Evolutionary conservation across 2,113 vertebrate species (phyloP).

Genomic region (Cichladusa arquata): DNA sequence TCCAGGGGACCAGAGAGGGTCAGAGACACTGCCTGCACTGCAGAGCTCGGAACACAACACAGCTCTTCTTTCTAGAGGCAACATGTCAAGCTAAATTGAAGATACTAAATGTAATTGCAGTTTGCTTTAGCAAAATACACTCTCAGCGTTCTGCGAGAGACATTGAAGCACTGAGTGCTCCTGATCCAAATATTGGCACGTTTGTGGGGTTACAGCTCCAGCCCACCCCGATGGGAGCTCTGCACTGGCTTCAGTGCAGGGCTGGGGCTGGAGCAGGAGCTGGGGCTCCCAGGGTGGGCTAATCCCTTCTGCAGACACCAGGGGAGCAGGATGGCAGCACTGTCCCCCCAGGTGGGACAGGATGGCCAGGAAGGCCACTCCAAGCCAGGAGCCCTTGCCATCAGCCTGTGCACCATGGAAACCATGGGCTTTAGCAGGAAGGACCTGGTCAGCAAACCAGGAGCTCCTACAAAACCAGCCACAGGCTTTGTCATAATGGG

Average conservation of each 20-base stretch:
- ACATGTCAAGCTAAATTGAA: constrained; percentile 10
- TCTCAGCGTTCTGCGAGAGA: neutral
- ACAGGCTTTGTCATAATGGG: neutral
- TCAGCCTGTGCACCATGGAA: neutral
- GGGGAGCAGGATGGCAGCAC: rapidly evolving
- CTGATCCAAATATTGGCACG: constrained; percentile 1
- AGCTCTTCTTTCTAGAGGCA: neutral
- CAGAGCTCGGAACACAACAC: neutral
- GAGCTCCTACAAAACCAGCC: neutral
- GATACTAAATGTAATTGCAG: constrained; percentile 9
- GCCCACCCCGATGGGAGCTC: neutral
- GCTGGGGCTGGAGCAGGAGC: neutral
- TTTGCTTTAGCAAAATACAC: constrained; percentile 40
- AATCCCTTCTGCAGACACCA: neutral
- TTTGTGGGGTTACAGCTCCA: neutral
- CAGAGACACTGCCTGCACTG: neutral
- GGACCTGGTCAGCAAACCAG: neutral
- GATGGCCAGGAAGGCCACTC: neutral
- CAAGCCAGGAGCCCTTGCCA: neutral
- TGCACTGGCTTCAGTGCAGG: neutral
- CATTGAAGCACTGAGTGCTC: neutral
- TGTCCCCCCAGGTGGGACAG: neutral
- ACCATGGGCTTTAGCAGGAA: neutral
- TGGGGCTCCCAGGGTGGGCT: neutral
- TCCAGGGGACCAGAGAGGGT: neutral